Evolutionary conservation across 2,113 vertebrate species (phyloP), one percentile per base, ranked within the genome.

Genomic region (Actenoides hombroni): DNA sequence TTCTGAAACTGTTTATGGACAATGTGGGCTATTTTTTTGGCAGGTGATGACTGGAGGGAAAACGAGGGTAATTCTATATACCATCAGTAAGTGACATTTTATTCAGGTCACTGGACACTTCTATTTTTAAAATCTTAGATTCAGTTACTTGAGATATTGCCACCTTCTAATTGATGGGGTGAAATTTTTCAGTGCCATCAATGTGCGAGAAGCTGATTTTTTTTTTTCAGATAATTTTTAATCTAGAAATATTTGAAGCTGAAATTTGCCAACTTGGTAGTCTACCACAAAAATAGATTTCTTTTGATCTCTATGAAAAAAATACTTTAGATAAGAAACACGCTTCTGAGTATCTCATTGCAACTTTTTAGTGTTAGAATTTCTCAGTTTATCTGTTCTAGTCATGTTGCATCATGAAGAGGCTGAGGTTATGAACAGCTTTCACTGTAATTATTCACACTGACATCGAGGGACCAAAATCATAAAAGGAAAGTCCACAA

Each of bases 371-470:
- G n/a, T 53, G 29, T 46, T 90, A 9, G 15, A 68, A 5, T 78
- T 92, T 89, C 73, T 89, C 42, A 88, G 56, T 29, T 93, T 91
- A 83, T 93, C 68, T 84, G 31, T 70, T 92, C 73, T 64, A 78
- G 44, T 89, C 75, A 44, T 90, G 78, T 73, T 76, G 44, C 33
- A 85, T 54, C 65, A 68, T 61, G 63, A 91, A 89, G 29, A 94
- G 13, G 28, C 57, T 76, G 78, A 90, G 59, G 16, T 21, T 87
- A 31, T 67, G 82, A 95, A 51, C 54, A 79, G 67, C 40, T 88
- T 92, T 91, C 70, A 51, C n/a, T 96, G 78, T 80, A 95, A 87
- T 92, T 94, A 92, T 94, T 91, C 75, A 89, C 85, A 37, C 61
- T 94, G 82, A 94, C 78, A 87, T 86, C 14, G 1, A 94, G 90